Evolutionary conservation across 2,888 invertebrate species (phyloP).

Genomic region (Palloptera scutellata): DNA sequence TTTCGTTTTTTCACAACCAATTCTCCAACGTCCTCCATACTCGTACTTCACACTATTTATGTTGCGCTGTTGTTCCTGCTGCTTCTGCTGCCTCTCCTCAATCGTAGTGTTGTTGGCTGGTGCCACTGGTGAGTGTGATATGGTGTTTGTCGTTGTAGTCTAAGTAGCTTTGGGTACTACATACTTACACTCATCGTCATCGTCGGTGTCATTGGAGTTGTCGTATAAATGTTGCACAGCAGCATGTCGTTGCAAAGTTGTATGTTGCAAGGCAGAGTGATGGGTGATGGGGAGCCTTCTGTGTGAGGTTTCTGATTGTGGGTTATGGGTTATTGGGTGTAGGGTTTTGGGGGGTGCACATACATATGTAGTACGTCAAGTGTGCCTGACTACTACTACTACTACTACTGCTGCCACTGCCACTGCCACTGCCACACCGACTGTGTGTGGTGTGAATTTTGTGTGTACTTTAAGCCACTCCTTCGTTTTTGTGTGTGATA

Average conservation of each 20-base stretch:
- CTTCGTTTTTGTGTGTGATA: conserved; percentile 53
- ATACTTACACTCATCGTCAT: too few species aligned
- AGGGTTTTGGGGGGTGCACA: too few species aligned
- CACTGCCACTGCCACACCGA: neutral
- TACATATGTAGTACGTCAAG: too few species aligned
- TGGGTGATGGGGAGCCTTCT: conserved; percentile 38
- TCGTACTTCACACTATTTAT: conserved; percentile 44
- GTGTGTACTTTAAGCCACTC: conserved; percentile 64
- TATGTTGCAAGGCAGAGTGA: conserved; percentile 29
- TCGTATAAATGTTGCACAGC: conserved; percentile 2
- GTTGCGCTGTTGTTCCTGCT: conserved; percentile 34
- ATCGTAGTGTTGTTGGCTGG: neutral
- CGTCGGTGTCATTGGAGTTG: conserved; percentile 4
- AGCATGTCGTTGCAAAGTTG: conserved; percentile 22
- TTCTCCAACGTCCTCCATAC: too few species aligned
- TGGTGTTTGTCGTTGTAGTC: neutral
- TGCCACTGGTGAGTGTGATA: conserved; percentile 15
- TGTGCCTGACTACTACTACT: too few species aligned
- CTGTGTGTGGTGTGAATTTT: conserved; percentile 60
- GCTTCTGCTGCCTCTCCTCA: conserved; percentile 8
- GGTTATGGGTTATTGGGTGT: neutral
- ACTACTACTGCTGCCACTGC: neutral
- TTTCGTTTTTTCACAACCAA: too few species aligned
- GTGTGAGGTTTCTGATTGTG: neutral
- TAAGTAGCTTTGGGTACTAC: neutral